These are phyloP conservation scores for Tryphoninae sp. DNA, from an alignment of 2,888 invertebrate genomes.

Conservation along the genomic window DNA sequence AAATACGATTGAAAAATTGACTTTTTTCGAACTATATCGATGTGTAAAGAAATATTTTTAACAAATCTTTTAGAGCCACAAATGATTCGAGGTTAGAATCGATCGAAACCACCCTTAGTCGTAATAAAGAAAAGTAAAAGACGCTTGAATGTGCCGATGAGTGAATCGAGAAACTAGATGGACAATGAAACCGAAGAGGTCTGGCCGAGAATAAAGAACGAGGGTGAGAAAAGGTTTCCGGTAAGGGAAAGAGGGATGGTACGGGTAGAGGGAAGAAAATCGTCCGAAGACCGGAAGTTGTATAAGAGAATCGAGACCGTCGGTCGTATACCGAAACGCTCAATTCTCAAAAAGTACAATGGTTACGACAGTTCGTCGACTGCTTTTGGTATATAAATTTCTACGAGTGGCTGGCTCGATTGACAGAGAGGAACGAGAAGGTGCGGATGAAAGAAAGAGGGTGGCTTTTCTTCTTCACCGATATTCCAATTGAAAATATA, in stretches of 20 bases:
- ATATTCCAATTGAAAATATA: slow-evolving; percentile 46
- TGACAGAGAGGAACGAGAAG: slow-evolving; percentile 1
- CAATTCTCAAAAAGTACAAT: slow-evolving; percentile 47
- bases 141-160: background rate
- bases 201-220: slow-evolving; percentile 3
- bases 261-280: slow-evolving; percentile 8
- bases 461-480: slow-evolving; percentile 25
- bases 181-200: slow-evolving; percentile 2
- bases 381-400: background rate
- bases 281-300: background rate
- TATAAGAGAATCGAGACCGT: slow-evolving; percentile 22
- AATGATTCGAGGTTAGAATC: background rate
- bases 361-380: slow-evolving; percentile 39
- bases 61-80: background rate
- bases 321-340: slow-evolving; percentile 37
- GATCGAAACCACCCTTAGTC: background rate
- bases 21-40: too few relatives aligned
- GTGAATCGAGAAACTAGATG: background rate
- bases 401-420: background rate
- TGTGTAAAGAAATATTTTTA: background rate
- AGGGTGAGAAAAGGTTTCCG: background rate
- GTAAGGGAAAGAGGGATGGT: background rate
- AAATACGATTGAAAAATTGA: too few relatives aligned
- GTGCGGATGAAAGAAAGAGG: background rate
- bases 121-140: background rate